A percentile compares a stretch with the other conserved stretches of the same genome.
Evolutionary conservation across 2,888 invertebrate genomes (phyloP).

Genomic region (Lottia gigantea): DNA sequence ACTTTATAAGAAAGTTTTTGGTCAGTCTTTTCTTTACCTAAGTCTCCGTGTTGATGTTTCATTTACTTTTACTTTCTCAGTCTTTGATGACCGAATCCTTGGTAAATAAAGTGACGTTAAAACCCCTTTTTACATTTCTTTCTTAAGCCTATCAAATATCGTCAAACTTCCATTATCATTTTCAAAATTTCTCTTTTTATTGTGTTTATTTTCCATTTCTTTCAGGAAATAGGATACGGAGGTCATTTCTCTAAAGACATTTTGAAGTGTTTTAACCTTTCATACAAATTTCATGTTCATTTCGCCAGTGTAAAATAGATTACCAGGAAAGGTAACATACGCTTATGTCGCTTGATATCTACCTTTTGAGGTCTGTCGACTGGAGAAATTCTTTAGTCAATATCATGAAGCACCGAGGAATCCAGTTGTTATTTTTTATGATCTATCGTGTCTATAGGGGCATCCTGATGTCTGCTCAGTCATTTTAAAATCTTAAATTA

Average conservation of each 20-base stretch:
- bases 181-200: neutral
- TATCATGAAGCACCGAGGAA: no score
- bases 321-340: no score
- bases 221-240: neutral
- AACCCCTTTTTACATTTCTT: neutral
- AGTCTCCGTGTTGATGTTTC: neutral
- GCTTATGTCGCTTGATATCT: no score
- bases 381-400: no score
- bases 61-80: neutral
- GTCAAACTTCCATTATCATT: neutral
- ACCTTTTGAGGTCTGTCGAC: no score
- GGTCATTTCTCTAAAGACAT: neutral
- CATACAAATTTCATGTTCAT: no score
- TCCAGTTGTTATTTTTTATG: no score
- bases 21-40: neutral
- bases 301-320: no score
- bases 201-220: constrained; percentile 2
- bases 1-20: neutral
- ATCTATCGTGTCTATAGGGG: no score
- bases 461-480: no score
- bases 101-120: neutral
- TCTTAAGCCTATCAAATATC: neutral
- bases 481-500: no score
- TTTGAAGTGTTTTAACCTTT: no score
- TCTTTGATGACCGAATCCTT: neutral